Evolutionary conservation across 2,888 invertebrate genomes (phyloP).

Genomic region (Malacosoma neustria): DNA sequence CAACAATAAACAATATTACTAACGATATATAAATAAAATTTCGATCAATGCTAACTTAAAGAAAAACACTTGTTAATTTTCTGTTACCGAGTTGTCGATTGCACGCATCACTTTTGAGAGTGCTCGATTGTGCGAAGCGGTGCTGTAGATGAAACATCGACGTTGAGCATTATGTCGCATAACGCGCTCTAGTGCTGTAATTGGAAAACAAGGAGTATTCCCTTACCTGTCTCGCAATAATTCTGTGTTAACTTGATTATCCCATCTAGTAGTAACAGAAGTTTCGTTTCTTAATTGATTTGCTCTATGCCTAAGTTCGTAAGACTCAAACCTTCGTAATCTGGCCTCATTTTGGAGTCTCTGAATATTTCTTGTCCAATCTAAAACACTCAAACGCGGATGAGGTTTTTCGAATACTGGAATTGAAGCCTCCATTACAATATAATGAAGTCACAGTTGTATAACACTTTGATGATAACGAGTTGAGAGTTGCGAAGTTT

Average conservation of each 20-base stretch:
- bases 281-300: slow-evolving; percentile 84
- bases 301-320: slow-evolving; percentile 80
- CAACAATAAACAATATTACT: too few relatives aligned
- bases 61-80: too few relatives aligned
- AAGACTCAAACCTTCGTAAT: slow-evolving; percentile 78
- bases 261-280: slow-evolving; percentile 83
- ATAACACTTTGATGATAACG: too few relatives aligned
- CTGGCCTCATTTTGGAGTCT: slow-evolving; percentile 82
- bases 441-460: background rate
- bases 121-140: too few relatives aligned
- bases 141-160: too few relatives aligned
- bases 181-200: too few relatives aligned
- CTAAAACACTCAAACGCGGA: slow-evolving; percentile 78
- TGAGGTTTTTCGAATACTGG: slow-evolving; percentile 79
- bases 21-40: too few relatives aligned
- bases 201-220: too few relatives aligned
- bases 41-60: too few relatives aligned
- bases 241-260: slow-evolving; percentile 83
- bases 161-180: too few relatives aligned
- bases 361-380: slow-evolving; percentile 86
- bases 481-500: background rate
- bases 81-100: too few relatives aligned
- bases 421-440: slow-evolving; percentile 53
- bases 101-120: too few relatives aligned
- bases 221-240: slow-evolving; percentile 79